Evolutionary conservation across 2,888 invertebrate species (phyloP).

Genomic region (Hoplodrina ambigua): DNA sequence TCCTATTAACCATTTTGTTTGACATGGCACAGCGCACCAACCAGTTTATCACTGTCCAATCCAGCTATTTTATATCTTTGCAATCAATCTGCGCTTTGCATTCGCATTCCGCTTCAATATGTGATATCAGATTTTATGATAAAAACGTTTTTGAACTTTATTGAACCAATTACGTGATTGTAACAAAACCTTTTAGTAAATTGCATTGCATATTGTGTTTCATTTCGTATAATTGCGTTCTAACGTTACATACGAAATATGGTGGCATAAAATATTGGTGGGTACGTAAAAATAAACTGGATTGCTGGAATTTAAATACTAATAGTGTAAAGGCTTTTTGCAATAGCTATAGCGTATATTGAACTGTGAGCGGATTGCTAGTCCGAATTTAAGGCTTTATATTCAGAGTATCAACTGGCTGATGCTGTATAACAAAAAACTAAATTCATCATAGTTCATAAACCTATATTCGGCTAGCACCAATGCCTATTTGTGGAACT

Average conservation of each 20-base stretch:
- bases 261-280: neutral
- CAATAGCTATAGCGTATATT: neutral
- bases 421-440: conserved; percentile 26
- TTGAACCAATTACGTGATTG: conserved; percentile 49
- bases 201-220: conserved; percentile 23
- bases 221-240: conserved; percentile 9
- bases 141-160: conserved; percentile 58
- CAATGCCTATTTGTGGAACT: conserved; percentile 50
- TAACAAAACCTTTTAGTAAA: conserved; percentile 38
- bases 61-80: conserved; percentile 54
- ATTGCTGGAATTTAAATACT: conserved; percentile 6
- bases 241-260: conserved; percentile 7
- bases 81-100: conserved; percentile 53
- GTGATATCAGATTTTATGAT: conserved; percentile 49
- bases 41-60: conserved; percentile 45
- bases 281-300: neutral
- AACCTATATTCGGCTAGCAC: conserved; percentile 12
- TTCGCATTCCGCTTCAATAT: conserved; percentile 39
- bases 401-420: conserved; percentile 32
- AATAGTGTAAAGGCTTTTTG: conserved; percentile 4
- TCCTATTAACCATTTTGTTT: conserved; percentile 39
- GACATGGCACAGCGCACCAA: conserved; percentile 18
- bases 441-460: neutral
- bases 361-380: conserved; percentile 6
- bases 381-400: neutral